Conservation (phyloP, 2,113 vertebrate genomes). For the Microcebus ravelobensis region DNA sequence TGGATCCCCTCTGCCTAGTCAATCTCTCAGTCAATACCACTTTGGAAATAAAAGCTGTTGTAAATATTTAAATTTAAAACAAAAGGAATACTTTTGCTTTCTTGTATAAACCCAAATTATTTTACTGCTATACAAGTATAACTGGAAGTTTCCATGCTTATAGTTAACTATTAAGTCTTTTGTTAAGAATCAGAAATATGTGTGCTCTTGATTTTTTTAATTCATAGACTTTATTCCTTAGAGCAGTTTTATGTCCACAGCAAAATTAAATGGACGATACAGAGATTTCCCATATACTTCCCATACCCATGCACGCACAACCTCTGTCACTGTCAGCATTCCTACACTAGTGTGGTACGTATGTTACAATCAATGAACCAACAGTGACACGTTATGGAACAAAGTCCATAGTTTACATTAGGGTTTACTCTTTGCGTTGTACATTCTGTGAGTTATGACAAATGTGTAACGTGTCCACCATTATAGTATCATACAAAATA, state of each 20-base stretch:
- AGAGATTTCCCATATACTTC: neutral
- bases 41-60: neutral
- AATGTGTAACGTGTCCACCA: neutral
- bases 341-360: neutral
- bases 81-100: neutral
- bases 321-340: neutral
- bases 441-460: neutral
- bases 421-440: neutral
- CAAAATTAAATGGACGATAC: neutral
- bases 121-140: neutral
- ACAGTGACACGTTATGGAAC: neutral
- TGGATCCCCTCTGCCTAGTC: neutral
- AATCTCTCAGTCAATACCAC: neutral
- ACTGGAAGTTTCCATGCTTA: neutral
- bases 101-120: neutral
- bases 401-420: neutral
- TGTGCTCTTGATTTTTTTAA: neutral
- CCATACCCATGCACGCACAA: neutral
- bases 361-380: neutral
- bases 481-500: neutral
- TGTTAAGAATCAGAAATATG: neutral
- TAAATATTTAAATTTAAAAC: neutral
- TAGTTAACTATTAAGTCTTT: neutral
- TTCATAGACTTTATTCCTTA: neutral
- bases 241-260: neutral